Evolutionary conservation across 2,113 vertebrate genomes (phyloP), one percentile per base, ranked within the genome.

Genomic region (Propithecus coquereli): DNA sequence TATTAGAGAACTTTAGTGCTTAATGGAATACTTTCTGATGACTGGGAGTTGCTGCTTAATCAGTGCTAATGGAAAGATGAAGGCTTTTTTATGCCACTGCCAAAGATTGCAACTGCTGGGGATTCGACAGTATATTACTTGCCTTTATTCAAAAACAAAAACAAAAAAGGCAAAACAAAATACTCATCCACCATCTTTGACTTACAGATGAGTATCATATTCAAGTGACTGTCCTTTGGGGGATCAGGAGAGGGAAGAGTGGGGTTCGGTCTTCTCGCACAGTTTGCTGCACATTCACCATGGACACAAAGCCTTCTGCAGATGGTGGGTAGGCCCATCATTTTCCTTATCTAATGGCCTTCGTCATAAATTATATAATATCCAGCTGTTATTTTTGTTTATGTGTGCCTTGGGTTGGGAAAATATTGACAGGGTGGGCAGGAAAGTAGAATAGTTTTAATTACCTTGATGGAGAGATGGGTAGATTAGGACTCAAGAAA

Each of bases 31-130:
- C n/a, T 57, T 97, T 97, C 43, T 94, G 93, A 95, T 97, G 97
- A 94, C 92, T 82, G 92, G 73, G 90, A 97, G 95, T 83, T 74
- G 84, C 94, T 97, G 94, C 59, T 94, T 90, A 79, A 94, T 94
- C 82, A 93, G 9, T 93, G 80, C 34, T 65, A 95, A 89, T 91
- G 59, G 80, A 96, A 57, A 85, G 87, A 86, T 37, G 76, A 90
- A 95, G 68, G 27, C 43, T 76, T 22, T n/a, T 73, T 88, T 74
- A 61, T 32, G 52, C 23, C 45, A 6, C 34, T 74, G 90, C 77
- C 63, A 18, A 59, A 37, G 47, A 45, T 9, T 17, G 18, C 45
- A 52, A 94, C 86, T 96, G 77, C 82, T 40, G 25, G 85, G 76
- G 73, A 61, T 73, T 85, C 82, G 71, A 82, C 30, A 45, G 37